Conservation (phyloP, 2,113 vertebrate genomes). For the Ammodytes marinus region DNA sequence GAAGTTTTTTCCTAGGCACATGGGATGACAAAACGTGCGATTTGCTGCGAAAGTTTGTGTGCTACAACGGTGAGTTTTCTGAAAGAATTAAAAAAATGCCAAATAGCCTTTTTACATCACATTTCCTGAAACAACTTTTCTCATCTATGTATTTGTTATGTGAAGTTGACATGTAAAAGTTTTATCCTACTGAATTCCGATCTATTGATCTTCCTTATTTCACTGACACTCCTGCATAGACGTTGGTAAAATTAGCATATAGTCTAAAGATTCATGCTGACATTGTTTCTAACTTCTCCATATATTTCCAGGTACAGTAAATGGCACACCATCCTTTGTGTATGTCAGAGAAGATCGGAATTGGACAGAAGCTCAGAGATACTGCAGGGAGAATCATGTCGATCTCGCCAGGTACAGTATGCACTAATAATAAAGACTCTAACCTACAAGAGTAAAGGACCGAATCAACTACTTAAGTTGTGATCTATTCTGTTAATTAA, state of each 20-base stretch:
- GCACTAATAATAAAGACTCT: background rate
- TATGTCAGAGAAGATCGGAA: fast-evolving
- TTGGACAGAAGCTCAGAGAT: constrained; percentile 46
- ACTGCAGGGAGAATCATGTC: constrained; percentile 40
- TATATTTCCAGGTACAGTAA: constrained; percentile 27
- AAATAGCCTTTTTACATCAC: background rate
- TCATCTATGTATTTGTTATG: background rate
- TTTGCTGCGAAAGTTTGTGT: fast-evolving
- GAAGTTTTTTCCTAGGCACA: background rate
- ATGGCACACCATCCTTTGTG: constrained; percentile 15
- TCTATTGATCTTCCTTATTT: background rate
- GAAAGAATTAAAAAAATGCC: background rate
- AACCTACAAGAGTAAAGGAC: background rate
- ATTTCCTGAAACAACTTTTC: background rate
- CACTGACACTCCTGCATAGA: background rate
- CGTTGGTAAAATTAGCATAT: background rate
- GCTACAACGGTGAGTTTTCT: constrained; percentile 52
- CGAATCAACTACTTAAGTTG: background rate
- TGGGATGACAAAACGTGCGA: background rate
- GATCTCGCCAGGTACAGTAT: constrained; percentile 57
- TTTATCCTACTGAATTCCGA: background rate
- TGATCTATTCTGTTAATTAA: background rate
- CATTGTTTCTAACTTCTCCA: background rate
- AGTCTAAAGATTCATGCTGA: background rate
- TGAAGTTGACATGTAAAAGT: background rate